These are phyloP conservation scores for Drosophila putrida DNA, from an alignment of 2,888 invertebrate species.

Conservation along the genomic window DNA sequence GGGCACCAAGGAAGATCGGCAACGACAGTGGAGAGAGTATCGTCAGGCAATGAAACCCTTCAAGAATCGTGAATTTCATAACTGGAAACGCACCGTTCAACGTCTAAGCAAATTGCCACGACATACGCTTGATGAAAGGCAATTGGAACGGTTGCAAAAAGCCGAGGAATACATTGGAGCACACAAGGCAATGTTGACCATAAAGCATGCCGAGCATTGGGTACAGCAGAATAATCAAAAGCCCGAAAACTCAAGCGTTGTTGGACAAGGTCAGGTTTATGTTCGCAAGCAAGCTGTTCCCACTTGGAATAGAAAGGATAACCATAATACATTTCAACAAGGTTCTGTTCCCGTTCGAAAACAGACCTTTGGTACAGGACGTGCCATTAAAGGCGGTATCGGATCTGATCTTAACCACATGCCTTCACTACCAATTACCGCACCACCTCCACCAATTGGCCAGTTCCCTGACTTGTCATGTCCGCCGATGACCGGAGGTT, in stretches of 20 bases:
- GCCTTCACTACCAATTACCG: constrained; percentile 18
- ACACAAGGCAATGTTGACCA: constrained; percentile 74
- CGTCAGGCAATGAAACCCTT: constrained; percentile 81
- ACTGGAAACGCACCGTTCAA: constrained; percentile 78
- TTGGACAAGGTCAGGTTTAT: constrained; percentile 51
- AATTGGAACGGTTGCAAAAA: constrained; percentile 64
- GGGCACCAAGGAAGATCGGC: constrained; percentile 73
- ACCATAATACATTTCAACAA: constrained; percentile 31
- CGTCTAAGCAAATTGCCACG: constrained; percentile 71
- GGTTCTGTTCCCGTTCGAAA: constrained; percentile 22
- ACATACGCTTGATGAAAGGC: constrained; percentile 71
- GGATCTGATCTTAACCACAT: constrained; percentile 21
- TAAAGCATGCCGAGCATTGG: constrained; percentile 76
- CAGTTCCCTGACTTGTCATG: constrained; percentile 30
- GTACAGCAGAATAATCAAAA: constrained; percentile 59
- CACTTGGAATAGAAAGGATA: constrained; percentile 44
- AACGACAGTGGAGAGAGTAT: constrained; percentile 77
- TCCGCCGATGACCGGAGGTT: constrained; percentile 16
- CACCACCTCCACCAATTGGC: constrained; percentile 29
- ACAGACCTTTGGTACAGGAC: constrained; percentile 58
- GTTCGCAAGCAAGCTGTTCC: constrained; percentile 52
- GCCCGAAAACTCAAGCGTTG: background rate
- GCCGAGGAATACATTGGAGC: constrained; percentile 73
- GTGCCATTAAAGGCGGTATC: constrained; percentile 66
- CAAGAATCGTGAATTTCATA: constrained; percentile 81